These are phyloP conservation scores for Castor canadensis DNA, from an alignment of 2,113 vertebrate species.

Conservation along the genomic window DNA sequence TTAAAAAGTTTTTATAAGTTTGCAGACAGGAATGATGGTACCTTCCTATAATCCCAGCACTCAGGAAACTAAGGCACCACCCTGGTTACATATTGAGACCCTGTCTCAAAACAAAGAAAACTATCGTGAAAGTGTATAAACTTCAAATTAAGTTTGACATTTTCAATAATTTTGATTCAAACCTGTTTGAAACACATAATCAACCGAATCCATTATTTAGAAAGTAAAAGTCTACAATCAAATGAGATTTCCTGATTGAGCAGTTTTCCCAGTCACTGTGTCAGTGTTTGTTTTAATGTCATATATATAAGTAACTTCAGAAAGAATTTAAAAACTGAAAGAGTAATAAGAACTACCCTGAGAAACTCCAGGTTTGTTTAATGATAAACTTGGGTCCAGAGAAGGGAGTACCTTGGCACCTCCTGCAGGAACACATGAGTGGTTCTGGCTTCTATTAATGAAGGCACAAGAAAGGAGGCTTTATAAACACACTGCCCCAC, in stretches of 20 bases:
- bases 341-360: neutral
- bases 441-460: conserved; percentile 66
- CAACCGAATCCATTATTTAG: neutral
- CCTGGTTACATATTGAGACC: neutral
- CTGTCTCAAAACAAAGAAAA: neutral
- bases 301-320: neutral
- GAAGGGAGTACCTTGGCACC: neutral
- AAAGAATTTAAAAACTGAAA: neutral
- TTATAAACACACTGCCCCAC: conserved; percentile 42
- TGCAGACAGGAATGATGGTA: neutral
- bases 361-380: conserved; percentile 10
- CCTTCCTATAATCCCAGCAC: neutral
- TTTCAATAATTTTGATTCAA: neutral
- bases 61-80: neutral
- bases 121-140: neutral
- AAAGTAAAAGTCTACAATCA: neutral
- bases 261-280: neutral
- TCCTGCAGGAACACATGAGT: neutral
- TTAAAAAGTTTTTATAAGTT: neutral
- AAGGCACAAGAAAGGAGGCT: neutral
- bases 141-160: neutral
- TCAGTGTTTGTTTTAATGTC: neutral
- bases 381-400: neutral
- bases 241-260: neutral
- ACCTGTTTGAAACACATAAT: neutral